phyloP scores from a whole-genome alignment of 2,888 invertebrate genomes.

The Himalopsyche tibetana region DNA sequence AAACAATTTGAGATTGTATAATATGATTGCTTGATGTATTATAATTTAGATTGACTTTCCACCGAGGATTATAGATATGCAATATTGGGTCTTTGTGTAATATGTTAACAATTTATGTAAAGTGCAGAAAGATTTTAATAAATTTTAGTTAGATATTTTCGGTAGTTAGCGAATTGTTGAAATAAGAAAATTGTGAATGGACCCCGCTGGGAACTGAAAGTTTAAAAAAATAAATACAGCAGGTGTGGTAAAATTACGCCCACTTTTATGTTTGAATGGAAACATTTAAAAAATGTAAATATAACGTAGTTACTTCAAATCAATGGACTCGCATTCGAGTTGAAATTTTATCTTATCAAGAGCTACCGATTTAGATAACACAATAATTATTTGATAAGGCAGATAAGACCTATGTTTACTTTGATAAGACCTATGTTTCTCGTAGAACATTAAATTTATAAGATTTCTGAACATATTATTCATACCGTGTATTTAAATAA shows the following conservation, averaged over 20 bases:
- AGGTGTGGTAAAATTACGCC: background rate
- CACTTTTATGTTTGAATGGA: background rate
- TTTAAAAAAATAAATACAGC: background rate
- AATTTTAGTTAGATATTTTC: no score
- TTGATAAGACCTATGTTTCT: background rate
- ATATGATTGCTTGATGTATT: no score
- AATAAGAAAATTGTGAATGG: no score
- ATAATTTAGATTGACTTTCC: no score
- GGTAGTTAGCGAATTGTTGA: no score
- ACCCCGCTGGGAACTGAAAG: no score
- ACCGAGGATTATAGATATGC: no score
- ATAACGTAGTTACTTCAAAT: background rate
- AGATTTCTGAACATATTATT: background rate
- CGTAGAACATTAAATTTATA: background rate
- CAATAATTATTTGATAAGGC: background rate
- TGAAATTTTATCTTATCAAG: constrained; percentile 5
- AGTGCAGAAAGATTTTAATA: no score
- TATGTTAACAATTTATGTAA: no score
- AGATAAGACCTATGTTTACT: background rate
- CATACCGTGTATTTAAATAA: no score
- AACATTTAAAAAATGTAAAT: constrained; percentile 21
- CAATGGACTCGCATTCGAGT: constrained; percentile 13
- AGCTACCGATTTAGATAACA: constrained; percentile 1
- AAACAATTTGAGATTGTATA: no score
- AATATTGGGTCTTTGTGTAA: no score